Evolutionary conservation across 2,888 invertebrate genomes (phyloP).

Genomic region (Leptinotarsa haldemani): DNA sequence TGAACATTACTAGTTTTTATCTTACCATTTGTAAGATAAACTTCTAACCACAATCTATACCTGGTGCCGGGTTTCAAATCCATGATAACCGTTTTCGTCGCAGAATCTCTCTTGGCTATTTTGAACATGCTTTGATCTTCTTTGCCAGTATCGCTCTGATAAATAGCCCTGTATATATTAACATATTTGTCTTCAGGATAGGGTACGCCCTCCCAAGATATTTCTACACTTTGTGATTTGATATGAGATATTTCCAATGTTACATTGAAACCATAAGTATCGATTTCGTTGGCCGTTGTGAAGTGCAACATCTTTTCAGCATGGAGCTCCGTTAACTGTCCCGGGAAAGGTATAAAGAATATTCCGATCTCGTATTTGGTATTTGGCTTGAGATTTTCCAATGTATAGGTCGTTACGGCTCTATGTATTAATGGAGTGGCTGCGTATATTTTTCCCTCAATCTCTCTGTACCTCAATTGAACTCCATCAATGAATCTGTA

Average conservation of each 20-base stretch:
- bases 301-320: conserved; percentile 78
- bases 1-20: conserved; percentile 91
- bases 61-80: conserved; percentile 83
- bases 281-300: conserved; percentile 77
- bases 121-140: conserved; percentile 81
- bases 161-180: conserved; percentile 88
- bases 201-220: conserved; percentile 87
- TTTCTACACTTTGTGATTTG: conserved; percentile 81
- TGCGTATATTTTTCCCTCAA: conserved; percentile 84
- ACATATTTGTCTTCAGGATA: conserved; percentile 91
- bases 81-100: conserved; percentile 74
- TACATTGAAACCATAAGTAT: conserved; percentile 87
- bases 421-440: conserved; percentile 87
- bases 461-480: conserved; percentile 86
- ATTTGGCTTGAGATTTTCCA: conserved; percentile 82
- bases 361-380: conserved; percentile 86
- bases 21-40: conserved; percentile 90
- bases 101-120: conserved; percentile 79
- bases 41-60: conserved; percentile 89
- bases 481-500: conserved; percentile 86
- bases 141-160: conserved; percentile 80
- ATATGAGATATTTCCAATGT: conserved; percentile 75
- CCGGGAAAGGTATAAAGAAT: conserved; percentile 84
- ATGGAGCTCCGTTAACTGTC: conserved; percentile 82
- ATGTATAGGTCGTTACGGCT: conserved; percentile 80